A percentile compares a stretch with the other conserved stretches of the same genome.
phyloP scores from a whole-genome alignment of 2,888 invertebrate species.

The Phorcus lineatus region DNA sequence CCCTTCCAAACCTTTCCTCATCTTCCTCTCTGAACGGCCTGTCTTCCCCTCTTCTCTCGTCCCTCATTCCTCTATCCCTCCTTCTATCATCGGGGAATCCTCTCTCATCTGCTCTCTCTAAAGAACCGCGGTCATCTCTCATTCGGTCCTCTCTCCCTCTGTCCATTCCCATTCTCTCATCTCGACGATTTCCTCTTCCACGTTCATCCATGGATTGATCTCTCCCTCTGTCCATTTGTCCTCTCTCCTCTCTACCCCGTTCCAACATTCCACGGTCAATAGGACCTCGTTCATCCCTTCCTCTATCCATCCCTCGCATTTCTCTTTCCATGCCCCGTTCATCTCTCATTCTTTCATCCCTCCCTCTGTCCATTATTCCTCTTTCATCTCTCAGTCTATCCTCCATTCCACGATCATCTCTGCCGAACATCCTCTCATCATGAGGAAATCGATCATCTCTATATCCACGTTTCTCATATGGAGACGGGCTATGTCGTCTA shows the following conservation, averaged over 20 bases:
- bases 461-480: neutral
- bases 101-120: conserved; percentile 24
- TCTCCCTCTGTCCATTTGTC: neutral
- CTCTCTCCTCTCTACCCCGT: conserved; percentile 3
- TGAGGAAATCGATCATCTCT: neutral
- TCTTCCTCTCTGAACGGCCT: conserved; percentile 9
- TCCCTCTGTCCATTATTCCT: conserved; percentile 13
- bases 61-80: conserved; percentile 16
- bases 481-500: neutral
- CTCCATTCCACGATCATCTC: neutral
- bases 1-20: neutral
- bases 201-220: conserved; percentile 26
- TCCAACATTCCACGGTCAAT: neutral
- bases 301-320: conserved; percentile 19
- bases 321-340: neutral
- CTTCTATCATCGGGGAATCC: neutral
- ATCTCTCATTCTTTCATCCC: conserved; percentile 17
- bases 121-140: conserved; percentile 19
- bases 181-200: conserved; percentile 27
- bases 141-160: conserved; percentile 27
- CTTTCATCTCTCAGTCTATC: neutral
- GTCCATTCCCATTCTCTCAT: conserved; percentile 35
- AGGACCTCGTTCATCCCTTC: neutral
- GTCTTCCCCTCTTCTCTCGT: conserved; percentile 10
- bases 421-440: neutral